Evolutionary conservation across 2,888 invertebrate species (phyloP).

Genomic region (Troides oblongomaculatus): DNA sequence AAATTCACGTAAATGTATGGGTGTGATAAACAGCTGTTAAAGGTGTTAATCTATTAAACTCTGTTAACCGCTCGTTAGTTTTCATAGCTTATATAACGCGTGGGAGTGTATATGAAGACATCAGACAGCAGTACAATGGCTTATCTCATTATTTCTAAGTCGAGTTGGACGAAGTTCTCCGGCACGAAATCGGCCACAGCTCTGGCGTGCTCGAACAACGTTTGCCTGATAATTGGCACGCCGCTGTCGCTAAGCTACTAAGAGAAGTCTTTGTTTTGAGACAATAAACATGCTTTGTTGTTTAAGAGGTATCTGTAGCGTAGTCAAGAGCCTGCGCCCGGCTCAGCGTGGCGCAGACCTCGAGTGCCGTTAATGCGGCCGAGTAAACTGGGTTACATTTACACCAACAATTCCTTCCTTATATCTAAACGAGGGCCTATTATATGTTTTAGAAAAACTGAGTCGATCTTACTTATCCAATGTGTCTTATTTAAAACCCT

Average conservation of each 20-base stretch:
- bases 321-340: constrained; percentile 47
- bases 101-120: constrained; percentile 3
- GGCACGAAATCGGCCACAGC: constrained; percentile 61
- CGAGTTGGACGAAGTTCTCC: constrained; percentile 45
- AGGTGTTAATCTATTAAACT: not conserved
- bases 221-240: constrained; percentile 71
- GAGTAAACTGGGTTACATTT: constrained; percentile 26
- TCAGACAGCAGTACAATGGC: constrained; percentile 10
- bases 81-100: not conserved
- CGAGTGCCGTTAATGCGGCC: constrained; percentile 41
- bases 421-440: not conserved
- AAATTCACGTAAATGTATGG: too few species aligned
- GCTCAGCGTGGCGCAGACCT: constrained; percentile 61
- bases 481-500: not conserved
- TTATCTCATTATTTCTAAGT: constrained; percentile 16
- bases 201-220: constrained; percentile 63
- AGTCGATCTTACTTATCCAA: not conserved
- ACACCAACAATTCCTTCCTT: constrained; percentile 7
- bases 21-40: too few species aligned
- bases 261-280: constrained; percentile 68
- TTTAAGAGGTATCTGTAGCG: constrained; percentile 52
- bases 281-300: constrained; percentile 68
- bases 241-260: constrained; percentile 62
- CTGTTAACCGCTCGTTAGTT: not conserved
- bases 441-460: not conserved